Evolutionary conservation across 2,113 vertebrate species (phyloP).

Genomic region (Saimiri boliviensis): DNA sequence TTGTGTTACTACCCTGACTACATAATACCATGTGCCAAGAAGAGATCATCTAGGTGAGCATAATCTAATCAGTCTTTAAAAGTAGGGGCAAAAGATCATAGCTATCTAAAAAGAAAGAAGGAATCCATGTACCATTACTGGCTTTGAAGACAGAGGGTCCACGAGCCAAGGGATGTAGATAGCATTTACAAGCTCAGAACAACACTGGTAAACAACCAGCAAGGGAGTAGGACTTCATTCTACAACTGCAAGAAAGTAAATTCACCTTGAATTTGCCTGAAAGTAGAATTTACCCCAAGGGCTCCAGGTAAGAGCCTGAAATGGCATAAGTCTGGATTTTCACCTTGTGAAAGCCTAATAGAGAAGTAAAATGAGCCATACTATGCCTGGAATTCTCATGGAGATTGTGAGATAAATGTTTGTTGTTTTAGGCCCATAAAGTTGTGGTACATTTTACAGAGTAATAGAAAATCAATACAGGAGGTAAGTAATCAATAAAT

Average conservation of each 20-base stretch:
- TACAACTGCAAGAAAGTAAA: not conserved
- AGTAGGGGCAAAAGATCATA: not conserved
- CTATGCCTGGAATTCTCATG: not conserved
- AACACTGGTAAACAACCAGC: rapidly evolving
- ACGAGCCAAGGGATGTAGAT: not conserved
- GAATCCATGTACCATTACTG: not conserved
- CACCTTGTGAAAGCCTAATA: not conserved
- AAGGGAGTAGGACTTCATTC: not conserved
- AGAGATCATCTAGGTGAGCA: rapidly evolving
- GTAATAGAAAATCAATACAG: not conserved
- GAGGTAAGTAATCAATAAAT: not conserved
- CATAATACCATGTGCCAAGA: not conserved
- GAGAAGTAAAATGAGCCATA: not conserved
- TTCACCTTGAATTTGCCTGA: not conserved
- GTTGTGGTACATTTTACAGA: not conserved
- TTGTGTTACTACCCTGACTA: not conserved
- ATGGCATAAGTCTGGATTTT: not conserved
- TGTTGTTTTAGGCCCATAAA: not conserved
- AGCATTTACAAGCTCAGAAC: not conserved
- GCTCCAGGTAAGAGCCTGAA: not conserved
- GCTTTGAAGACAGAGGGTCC: not conserved
- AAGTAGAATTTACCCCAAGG: not conserved
- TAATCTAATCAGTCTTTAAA: not conserved
- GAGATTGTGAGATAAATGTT: not conserved
- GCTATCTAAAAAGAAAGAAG: not conserved